Base-by-base conservation (phyloP, 1,140 invertebrate species). In the Argopecten irradians region DNA sequence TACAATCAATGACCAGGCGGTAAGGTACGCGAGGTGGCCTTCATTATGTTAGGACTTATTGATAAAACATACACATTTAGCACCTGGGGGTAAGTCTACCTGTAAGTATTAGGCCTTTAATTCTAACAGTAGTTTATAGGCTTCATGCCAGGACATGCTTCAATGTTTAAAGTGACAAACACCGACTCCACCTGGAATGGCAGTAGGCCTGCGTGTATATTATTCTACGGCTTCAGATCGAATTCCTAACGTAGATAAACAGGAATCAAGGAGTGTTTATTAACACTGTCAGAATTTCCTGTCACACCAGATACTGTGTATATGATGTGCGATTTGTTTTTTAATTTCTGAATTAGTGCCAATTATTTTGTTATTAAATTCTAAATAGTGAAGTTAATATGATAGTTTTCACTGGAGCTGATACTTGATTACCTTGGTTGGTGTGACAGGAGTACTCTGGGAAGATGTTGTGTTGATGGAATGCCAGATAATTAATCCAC, bases 131-230 rank as follows among this genome's bases (percentile, higher is more conserved):
- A 71, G 55, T 71, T 8, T 8, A 28, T 28, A 3, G n/a, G 55
- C 55, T 71, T 71, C 55, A 71, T 71, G 55, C 55, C 55, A 71
- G 55, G 55, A 71, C 55, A 71, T 71, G 55, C 55, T n/a, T 28
- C 22, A n/a, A 71, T 5, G 55, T 71, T 71, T 71, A 71, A 71
- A 71, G 55, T 71, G 55, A 19, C 43, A 28, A 28, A 71, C 55
- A 71, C 55, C 55, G 5, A 71, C 55, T 71, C 55, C 55, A 71
- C 55, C 55, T 71, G 55, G 55, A 71, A 71, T 71, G 16, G 55
- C 55, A 71, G 55, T 46, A 46, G 43, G 43, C n/a, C 16, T 19
- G 22, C 5, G n/a, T 71, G n/a, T 71, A 71, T 28, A 3, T 28
- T 71, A 71, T 71, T 71, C 55, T n/a, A 71, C 55, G 5, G 28